Conservation (phyloP, 2,888 invertebrate species). For the Lithodes maja region DNA sequence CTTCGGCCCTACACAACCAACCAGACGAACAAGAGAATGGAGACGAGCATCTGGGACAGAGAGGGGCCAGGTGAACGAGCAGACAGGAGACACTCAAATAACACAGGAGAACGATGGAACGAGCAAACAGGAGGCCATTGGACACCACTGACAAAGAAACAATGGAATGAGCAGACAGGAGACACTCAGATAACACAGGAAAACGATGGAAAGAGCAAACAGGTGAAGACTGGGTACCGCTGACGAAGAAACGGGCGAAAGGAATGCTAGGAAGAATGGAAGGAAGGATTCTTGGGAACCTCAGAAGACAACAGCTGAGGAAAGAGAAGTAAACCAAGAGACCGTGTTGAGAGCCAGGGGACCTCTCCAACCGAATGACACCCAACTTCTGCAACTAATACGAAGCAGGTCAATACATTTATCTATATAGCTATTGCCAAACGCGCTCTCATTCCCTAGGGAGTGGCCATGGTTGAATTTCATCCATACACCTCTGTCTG, state of each 20-base stretch:
- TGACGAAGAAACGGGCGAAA: neutral
- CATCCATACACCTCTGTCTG: neutral
- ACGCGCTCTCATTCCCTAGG: neutral
- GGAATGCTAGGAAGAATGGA: neutral
- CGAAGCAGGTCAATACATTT: neutral
- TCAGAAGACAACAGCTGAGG: too few species aligned
- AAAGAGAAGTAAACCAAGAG: neutral
- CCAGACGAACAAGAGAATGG: too few species aligned
- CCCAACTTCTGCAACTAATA: slow-evolving; percentile 2
- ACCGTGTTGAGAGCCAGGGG: slow-evolving; percentile 3
- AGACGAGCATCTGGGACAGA: too few species aligned
- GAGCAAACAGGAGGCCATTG: neutral
- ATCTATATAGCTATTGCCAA: neutral
- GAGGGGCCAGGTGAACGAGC: neutral
- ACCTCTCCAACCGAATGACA: slow-evolving; percentile 3
- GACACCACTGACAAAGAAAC: neutral
- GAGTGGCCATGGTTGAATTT: neutral
- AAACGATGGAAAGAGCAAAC: neutral
- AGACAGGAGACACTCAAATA: neutral
- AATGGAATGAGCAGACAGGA: neutral
- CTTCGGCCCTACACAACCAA: too few species aligned
- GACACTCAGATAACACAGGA: neutral
- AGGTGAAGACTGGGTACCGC: neutral
- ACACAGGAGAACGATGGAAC: neutral
- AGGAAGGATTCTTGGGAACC: too few species aligned